phyloP scores from a whole-genome alignment of 2,888 invertebrate genomes.

The Spilarctia lutea region DNA sequence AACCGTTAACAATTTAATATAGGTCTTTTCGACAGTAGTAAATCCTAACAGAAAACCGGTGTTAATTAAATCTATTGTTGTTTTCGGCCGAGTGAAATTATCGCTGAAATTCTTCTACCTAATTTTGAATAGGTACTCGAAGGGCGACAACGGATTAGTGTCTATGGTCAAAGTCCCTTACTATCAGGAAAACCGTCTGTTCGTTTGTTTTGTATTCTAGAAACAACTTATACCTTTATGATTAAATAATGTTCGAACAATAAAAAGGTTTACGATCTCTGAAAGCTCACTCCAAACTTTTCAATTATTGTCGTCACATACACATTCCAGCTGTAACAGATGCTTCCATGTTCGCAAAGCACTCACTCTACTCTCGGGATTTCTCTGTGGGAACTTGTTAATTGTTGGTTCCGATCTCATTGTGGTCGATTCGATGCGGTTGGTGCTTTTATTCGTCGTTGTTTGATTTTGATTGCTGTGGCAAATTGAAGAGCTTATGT shows the following conservation, averaged over 20 bases:
- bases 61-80: no score
- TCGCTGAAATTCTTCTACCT: no score
- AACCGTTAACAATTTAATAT: no score
- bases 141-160: no score
- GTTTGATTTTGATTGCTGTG: slow-evolving; percentile 2
- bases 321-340: slow-evolving; percentile 33
- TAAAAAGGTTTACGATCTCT: not conserved
- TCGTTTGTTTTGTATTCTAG: not conserved
- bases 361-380: slow-evolving; percentile 38
- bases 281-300: slow-evolving; percentile 1
- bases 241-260: not conserved
- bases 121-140: no score
- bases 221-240: not conserved
- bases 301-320: slow-evolving; percentile 25
- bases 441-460: slow-evolving; percentile 12
- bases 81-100: no score
- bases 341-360: slow-evolving; percentile 39
- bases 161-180: not conserved
- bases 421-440: slow-evolving; percentile 26
- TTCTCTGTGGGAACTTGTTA: slow-evolving; percentile 43
- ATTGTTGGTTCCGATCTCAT: slow-evolving; percentile 44
- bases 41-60: no score
- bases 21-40: no score
- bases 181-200: not conserved
- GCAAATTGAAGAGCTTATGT: slow-evolving; percentile 2